Conservation (phyloP, 2,113 vertebrate species). For the Epinephelus cyanopodus region DNA sequence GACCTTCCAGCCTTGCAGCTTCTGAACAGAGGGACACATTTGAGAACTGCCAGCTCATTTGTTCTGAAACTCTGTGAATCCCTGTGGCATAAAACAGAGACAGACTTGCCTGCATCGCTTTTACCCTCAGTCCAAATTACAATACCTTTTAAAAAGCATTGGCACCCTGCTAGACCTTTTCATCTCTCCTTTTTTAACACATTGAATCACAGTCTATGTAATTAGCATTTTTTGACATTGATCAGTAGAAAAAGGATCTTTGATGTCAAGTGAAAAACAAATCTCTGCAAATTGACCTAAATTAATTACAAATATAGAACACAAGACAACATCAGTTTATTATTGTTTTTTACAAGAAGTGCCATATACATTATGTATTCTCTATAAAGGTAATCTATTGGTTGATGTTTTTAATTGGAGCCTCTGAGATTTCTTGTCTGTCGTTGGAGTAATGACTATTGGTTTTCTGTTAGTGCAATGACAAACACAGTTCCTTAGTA, state of each 20-base stretch:
- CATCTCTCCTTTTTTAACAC: background rate
- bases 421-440: background rate
- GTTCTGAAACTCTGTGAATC: constrained; percentile 30
- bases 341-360: background rate
- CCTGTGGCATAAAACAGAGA: background rate
- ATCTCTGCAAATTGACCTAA: background rate
- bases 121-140: constrained; percentile 38
- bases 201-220: background rate
- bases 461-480: constrained; percentile 8
- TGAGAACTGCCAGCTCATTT: constrained; percentile 33
- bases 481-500: background rate
- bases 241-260: background rate
- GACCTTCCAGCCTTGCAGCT: background rate
- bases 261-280: constrained; percentile 1
- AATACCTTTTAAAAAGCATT: constrained; percentile 1
- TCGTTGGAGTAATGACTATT: background rate
- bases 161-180: constrained; percentile 15
- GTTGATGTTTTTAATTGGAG: background rate
- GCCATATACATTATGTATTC: background rate
- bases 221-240: background rate
- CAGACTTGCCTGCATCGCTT: constrained; percentile 5
- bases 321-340: background rate
- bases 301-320: background rate
- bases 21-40: constrained; percentile 15
- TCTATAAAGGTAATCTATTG: background rate